A percentile compares a stretch with the other conserved stretches of the same genome.
phyloP scores from a whole-genome alignment of 2,113 vertebrate genomes.

The Equus przewalskii region DNA sequence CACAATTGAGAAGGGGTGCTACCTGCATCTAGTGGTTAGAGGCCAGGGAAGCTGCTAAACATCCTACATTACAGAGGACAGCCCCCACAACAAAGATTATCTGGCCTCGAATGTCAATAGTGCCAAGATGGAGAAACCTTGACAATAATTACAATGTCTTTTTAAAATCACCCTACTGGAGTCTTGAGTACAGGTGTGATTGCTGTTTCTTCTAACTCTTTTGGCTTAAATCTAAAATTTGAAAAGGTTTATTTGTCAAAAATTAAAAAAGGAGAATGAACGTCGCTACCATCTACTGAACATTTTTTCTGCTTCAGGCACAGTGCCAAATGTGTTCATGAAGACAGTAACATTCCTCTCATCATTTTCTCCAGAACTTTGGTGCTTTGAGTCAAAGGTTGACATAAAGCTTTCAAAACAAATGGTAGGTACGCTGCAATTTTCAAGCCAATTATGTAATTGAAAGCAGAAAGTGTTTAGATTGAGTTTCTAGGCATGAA shows the following conservation, averaged over 20 bases:
- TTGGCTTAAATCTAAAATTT: not conserved
- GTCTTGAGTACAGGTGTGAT: not conserved
- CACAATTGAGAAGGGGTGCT: not conserved
- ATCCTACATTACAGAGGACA: not conserved
- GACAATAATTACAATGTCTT: not conserved
- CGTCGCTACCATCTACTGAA: not conserved
- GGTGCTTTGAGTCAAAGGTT: not conserved
- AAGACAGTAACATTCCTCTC: not conserved
- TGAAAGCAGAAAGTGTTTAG: slow-evolving; percentile 11
- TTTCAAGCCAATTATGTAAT: not conserved
- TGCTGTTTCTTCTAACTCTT: not conserved
- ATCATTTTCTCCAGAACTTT: not conserved
- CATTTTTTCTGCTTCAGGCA: not conserved
- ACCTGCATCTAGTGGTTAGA: not conserved
- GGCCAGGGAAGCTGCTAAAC: not conserved
- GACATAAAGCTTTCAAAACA: not conserved
- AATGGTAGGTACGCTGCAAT: not conserved
- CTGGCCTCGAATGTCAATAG: not conserved
- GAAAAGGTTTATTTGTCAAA: slow-evolving; percentile 2
- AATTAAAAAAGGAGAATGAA: slow-evolving; percentile 5
- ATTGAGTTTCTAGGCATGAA: not conserved
- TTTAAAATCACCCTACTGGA: not conserved
- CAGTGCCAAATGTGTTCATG: not conserved
- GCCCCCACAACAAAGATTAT: not conserved
- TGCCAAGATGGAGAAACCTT: not conserved